Base-by-base conservation (phyloP, 2,797 vertebrate species). In the Coranthus polyacanthus region DNA sequence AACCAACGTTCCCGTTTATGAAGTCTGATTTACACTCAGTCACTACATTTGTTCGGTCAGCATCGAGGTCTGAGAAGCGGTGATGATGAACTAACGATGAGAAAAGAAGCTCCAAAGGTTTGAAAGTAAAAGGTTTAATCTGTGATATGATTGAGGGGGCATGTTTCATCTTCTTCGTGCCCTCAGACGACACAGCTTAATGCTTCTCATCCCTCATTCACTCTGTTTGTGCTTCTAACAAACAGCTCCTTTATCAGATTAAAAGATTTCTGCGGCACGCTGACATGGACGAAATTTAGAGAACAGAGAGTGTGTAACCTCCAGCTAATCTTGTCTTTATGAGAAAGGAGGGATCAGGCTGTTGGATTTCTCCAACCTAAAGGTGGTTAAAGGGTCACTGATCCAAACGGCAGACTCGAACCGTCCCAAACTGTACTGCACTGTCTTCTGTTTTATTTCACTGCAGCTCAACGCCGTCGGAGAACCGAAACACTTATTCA, bases 231-330 rank as follows among this genome's bases (percentile, higher is more conserved):
- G 60, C 82, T 69, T 68, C 80, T 63, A 86, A 90, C 89, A 89
- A 88, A 39, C 79, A 75, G 90, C 83, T 81, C 91, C 88, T 66
- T 85, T 79, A 85, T 61, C 17, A 92, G 93, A 93, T 93, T 91
- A 92, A 94, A 82, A 90, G 90, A 89, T 93, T 93, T 90, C 58
- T 76, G 72, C 83, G 82, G 89, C 90, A 85, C 79, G 67, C 80
- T 87, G 90, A 92, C 91, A 90, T 90, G 91, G 87, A 91, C 69
- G 75, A 91, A 88, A 86, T 92, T 73, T 82, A 78, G 87, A 88
- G 87, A 92, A 92, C 77, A 88, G 78, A 72, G 63, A 84, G 84
- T 88, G 51, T 94, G 92, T 92, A 90, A 89, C 61, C 84, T 92
- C 69, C 85, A 81, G 83, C 86, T 92, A 85, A 85, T 92, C 86